These are phyloP conservation scores for Mus minutoides DNA, from an alignment of 2,797 vertebrate species.

Conservation along the genomic window DNA sequence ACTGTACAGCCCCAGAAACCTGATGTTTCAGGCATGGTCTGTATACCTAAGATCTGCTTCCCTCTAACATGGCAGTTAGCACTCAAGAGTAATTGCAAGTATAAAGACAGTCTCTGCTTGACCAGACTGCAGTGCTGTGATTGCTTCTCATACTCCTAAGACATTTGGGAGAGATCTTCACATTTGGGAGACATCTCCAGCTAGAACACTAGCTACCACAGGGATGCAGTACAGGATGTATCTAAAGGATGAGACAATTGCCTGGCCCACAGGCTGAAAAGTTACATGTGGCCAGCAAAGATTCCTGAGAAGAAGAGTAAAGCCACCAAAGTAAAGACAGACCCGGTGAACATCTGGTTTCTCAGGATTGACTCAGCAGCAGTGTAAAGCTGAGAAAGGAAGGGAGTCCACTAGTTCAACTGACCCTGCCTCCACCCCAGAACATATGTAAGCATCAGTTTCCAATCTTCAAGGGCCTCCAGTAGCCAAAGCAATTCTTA, in stretches of 20 bases:
- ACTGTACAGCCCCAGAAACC: background rate
- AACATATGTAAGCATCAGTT: no score
- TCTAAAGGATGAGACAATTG: background rate
- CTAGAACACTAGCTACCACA: background rate
- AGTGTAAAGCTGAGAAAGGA: background rate
- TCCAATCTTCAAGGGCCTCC: background rate
- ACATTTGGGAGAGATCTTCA: no score
- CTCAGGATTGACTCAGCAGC: background rate
- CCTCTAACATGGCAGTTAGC: background rate
- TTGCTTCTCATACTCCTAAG: background rate
- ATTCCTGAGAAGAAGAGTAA: background rate
- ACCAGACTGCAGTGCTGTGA: background rate
- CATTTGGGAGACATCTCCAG: background rate
- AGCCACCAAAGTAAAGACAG: background rate
- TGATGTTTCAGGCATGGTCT: background rate
- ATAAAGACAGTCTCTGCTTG: background rate
- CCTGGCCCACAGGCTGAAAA: no score
- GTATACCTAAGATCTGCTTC: background rate
- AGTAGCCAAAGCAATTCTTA: background rate
- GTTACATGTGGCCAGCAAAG: background rate
- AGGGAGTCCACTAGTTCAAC: background rate
- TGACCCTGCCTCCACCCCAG: background rate
- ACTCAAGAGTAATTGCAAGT: background rate
- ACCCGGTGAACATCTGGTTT: background rate
- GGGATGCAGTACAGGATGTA: background rate